Conservation (phyloP, 2,888 invertebrate species). For the Erebia ligea region DNA sequence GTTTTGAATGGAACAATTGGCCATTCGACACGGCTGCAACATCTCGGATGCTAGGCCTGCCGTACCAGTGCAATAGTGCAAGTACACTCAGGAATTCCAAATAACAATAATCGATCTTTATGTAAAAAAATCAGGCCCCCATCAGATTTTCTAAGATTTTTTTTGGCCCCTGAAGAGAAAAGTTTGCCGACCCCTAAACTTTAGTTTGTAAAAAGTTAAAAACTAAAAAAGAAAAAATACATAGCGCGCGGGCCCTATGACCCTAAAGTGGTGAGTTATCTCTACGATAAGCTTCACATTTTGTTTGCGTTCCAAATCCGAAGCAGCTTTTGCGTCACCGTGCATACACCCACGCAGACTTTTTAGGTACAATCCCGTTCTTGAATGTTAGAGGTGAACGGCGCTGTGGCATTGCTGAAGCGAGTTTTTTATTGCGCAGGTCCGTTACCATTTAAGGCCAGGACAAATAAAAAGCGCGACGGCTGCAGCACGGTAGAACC, state of each 20-base stretch:
- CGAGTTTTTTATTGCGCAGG: slow-evolving; percentile 24
- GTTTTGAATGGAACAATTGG: slow-evolving; percentile 39
- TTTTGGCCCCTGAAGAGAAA: too few relatives aligned
- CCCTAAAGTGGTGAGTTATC: neutral
- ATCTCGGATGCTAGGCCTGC: slow-evolving; percentile 18
- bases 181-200: too few relatives aligned
- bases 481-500: neutral
- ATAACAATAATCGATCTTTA: slow-evolving; percentile 41
- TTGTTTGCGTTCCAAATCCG: slow-evolving; percentile 21
- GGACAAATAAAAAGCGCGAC: neutral
- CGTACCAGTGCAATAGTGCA: slow-evolving; percentile 13
- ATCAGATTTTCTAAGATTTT: too few relatives aligned
- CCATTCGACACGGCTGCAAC: slow-evolving; percentile 37
- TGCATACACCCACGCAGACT: slow-evolving; percentile 15
- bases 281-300: neutral
- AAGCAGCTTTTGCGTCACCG: slow-evolving; percentile 25
- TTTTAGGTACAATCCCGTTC: slow-evolving; percentile 22
- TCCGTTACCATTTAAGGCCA: slow-evolving; percentile 22
- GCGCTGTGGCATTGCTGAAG: slow-evolving; percentile 3
- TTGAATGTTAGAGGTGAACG: slow-evolving; percentile 19
- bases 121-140: slow-evolving; percentile 28
- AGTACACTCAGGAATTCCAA: slow-evolving; percentile 34
- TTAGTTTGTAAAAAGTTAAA: too few relatives aligned
- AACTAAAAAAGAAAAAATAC: neutral
- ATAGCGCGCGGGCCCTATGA: neutral